Evolutionary conservation across 2,888 invertebrate species (phyloP), one percentile per base, ranked within the genome.

Genomic region (Rotaria sp.): DNA sequence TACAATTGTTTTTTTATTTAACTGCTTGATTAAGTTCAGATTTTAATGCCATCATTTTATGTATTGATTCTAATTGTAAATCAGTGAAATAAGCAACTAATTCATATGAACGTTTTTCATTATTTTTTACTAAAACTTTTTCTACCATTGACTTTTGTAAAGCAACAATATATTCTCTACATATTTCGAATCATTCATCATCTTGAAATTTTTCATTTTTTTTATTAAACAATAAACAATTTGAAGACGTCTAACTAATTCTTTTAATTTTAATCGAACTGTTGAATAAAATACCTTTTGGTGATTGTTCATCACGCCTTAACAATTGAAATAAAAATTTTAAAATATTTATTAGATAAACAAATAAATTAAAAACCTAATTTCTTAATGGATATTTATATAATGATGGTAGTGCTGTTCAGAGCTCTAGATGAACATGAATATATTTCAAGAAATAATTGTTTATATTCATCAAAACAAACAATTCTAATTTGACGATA

Each of bases 81-180:
- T 99, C 97, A 0, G 98, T 98, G 92, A 99, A 99, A 92, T 99
- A 99, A 0, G 98, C 98, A 0, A 97, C 97, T 94, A 98, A 75
- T 94, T 92, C 84, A 50, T 84, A 85, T n/a, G 75, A 75, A 45
- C 97, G 93, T 90, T 96, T 96, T 2, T 95, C 95, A 0, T 94
- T 94, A 84, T 93, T 93, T 91, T 97, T 97, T 2, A 96, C 95
- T 91, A 96, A 92, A 45, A 93, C 94, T 92, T 97, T 97, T 87
- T 97, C 93, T 24, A 94, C 93, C 0, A 94, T 94, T 92, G 98
- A 97, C 95, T 99, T 96, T 90, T 95, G 94, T 88, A 99, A 91
- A 0, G 96, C 97, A 84, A 94, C 92, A 88, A 96, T 94, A 90
- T 99, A 99, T 90, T 99, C 97, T 84, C 95, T 92, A 89, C 97